Evolutionary conservation across 2,797 vertebrate genomes (phyloP).

Genomic region (Coracias cyanogaster): DNA sequence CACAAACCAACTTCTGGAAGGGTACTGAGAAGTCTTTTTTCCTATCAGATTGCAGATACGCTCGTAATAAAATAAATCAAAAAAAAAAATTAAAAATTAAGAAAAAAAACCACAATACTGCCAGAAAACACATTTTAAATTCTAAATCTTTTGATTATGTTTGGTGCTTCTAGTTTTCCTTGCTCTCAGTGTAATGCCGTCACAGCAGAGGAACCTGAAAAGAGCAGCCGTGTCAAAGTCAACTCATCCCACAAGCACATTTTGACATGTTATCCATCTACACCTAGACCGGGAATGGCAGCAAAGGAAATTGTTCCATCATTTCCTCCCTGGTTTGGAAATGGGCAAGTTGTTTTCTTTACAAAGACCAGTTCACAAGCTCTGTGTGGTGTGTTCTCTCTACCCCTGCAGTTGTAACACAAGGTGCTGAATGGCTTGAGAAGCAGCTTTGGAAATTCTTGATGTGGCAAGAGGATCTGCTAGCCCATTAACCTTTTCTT

Average conservation of each 20-base stretch:
- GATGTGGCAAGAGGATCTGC: background rate
- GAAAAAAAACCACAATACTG: background rate
- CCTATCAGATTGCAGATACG: background rate
- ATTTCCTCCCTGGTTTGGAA: background rate
- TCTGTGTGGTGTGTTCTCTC: background rate
- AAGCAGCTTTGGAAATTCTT: constrained; percentile 14
- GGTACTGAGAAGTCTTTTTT: background rate
- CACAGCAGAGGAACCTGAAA: background rate
- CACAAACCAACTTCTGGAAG: background rate
- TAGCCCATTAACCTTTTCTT: background rate
- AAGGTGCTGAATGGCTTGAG: background rate
- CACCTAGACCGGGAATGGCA: background rate
- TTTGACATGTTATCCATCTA: background rate
- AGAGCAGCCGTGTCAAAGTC: background rate
- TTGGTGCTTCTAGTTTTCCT: background rate
- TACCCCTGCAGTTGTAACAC: background rate
- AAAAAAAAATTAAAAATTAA: background rate
- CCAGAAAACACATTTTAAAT: background rate
- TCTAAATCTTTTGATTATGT: background rate
- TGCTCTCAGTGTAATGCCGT: background rate
- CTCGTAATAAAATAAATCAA: background rate
- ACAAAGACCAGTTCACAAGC: background rate
- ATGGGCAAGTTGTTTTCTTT: background rate
- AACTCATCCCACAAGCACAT: background rate
- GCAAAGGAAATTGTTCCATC: background rate